Evolutionary conservation across 2,797 vertebrate genomes (phyloP), one percentile per base, ranked within the genome.

Genomic region (Acanthopagrus latus): DNA sequence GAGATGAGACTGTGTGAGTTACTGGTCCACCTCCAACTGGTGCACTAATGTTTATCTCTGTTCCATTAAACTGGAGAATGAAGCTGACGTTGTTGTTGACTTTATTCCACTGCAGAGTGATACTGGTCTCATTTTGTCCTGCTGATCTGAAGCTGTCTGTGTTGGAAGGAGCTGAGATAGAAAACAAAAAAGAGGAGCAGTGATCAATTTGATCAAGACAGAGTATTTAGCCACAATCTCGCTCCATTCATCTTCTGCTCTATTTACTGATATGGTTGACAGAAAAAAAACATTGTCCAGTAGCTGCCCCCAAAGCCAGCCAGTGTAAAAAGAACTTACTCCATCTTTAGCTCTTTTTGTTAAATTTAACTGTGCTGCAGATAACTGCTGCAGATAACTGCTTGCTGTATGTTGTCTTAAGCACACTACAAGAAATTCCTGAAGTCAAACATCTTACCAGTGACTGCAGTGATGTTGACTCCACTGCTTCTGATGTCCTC

Each of bases 51-150:
- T 0, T 23, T 25, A 10, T 78, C 71, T 79, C 50, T 51, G 52
- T 25, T 0, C 62, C 52, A 69, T 78, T 55, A 70, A 81, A 47
- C 48, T 4, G 16, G 23, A 93, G 84, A 8, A 16, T 3, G 25
- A 80, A 92, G 67, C 1, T 79, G 71, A 52, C 33, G 0, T 5
- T 38, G 20, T 0, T 20, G 4, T 66, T 71, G 9, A 81, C 67
- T 63, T 76, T 44, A 46, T 60, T 13, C 91, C 91, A 91, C 58
- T 88, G 76, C 46, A 92, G 66, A 63, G 63, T 88, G 68, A 90
- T 12, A 7, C 48, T 66, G 47, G 0, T 81, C 1, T 88, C 79
- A 62, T 3, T 14, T 55, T 46, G 84, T 4, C 0, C 0, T 46
- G 1, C 1, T 8, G 41, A 1, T 38, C 0, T 58, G 23, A 88